Evolutionary conservation across 2,113 vertebrate genomes (phyloP).

Genomic region (Carassius gibelio): DNA sequence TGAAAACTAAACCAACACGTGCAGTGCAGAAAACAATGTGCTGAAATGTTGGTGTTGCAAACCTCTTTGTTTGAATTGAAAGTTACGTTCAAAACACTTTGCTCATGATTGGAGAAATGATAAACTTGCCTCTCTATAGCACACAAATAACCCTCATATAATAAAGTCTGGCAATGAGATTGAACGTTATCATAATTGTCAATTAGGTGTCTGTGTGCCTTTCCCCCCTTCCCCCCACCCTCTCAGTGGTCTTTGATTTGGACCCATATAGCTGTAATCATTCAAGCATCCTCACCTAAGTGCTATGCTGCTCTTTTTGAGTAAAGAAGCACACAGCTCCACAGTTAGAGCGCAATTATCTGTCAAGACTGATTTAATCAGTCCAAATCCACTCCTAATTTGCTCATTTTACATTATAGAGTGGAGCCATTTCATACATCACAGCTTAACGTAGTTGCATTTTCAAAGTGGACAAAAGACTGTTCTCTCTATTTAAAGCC

Average conservation of each 20-base stretch:
- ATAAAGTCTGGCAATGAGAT: neutral
- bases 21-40: no score
- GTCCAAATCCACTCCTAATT: constrained; percentile 13
- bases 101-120: neutral
- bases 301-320: neutral
- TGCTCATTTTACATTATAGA: neutral
- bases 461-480: neutral
- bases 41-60: no score
- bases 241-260: neutral
- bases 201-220: neutral
- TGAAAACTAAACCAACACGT: no score
- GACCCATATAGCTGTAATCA: constrained; percentile 13
- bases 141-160: neutral
- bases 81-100: neutral
- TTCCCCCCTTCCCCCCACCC: no score
- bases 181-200: neutral
- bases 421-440: neutral
- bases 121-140: neutral
- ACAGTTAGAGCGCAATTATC: constrained; percentile 6
- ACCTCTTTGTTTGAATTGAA: no score
- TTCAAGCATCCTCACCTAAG: neutral
- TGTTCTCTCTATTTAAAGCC: neutral
- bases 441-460: neutral
- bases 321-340: neutral
- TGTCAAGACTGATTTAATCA: constrained; percentile 5